Base-by-base conservation (phyloP, 2,113 vertebrate species). In the Nothoprocta perdicaria region DNA sequence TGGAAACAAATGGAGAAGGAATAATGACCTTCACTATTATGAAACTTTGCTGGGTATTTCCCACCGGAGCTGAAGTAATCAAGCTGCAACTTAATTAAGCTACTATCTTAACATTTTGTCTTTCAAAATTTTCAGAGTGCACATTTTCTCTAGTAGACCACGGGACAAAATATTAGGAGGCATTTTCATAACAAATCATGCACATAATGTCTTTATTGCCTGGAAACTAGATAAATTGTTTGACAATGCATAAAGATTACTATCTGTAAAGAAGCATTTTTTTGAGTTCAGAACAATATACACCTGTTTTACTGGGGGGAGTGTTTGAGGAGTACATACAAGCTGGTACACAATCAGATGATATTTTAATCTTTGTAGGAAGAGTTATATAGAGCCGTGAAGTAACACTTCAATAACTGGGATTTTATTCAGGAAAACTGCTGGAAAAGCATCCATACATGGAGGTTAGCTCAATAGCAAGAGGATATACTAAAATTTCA, bases 61-160 rank as follows among this genome's bases (percentile, higher is more conserved):
- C 55, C 79, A 66, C 12, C 77, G 61, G 79, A 67, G 12, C 69
- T 29, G 1, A 10, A 38, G 73, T 80, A 91, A 95, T 87, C 90
- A 93, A 82, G 29, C 21, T 80, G n/a, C 12, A 76, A 45, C 82
- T 81, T 96, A 89, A 93, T 94, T 87, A 87, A 89, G 22, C 10
- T 69, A 26, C 23, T 10, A 62, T 69, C 38, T 80, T 87, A 9
- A 19, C 41, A 67, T 67, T 40, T 82, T 92, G 17, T 21, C 4
- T 84, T 95, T 94, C 50, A 74, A 52, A 89, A 63, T 77, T 80
- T 92, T 17, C 35, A 66, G 5, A 5, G 21, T 81, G 3, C 7
- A 1, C 29, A 19, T 67, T 10, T 61, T 75, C 94, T 78, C 57
- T 72, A 76, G 26, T 15, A 91, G 52, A 75, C 7, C 33, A 80